A percentile compares a stretch with the other conserved stretches of the same genome.
Evolutionary conservation across 2,113 vertebrate species (phyloP).

Genomic region (Ifrita kowaldi): DNA sequence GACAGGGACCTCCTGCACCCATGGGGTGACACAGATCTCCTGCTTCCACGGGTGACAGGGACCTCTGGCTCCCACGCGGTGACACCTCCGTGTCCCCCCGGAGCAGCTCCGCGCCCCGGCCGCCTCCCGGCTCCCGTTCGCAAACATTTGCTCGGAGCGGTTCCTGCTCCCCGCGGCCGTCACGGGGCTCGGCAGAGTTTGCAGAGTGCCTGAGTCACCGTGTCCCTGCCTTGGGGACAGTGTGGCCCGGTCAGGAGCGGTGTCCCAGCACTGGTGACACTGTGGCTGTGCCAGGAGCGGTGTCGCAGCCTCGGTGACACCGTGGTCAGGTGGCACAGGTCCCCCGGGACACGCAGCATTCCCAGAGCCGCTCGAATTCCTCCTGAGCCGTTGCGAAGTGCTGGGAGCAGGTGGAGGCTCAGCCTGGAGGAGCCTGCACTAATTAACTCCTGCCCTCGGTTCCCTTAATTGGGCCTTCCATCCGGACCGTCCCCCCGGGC

Average conservation of each 20-base stretch:
- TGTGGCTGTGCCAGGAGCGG: background rate
- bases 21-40: background rate
- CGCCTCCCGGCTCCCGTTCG: background rate
- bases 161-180: constrained; percentile 39
- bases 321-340: background rate
- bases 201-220: background rate
- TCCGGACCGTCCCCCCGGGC: fast-evolving
- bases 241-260: background rate
- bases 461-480: background rate
- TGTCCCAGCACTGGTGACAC: background rate
- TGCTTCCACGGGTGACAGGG: background rate
- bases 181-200: background rate
- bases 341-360: background rate
- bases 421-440: background rate
- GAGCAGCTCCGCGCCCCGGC: background rate
- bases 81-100: background rate
- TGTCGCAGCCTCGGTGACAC: background rate
- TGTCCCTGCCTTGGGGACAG: background rate
- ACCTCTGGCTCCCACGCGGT: background rate
- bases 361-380: fast-evolving
- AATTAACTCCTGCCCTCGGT: background rate
- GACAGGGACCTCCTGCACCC: background rate
- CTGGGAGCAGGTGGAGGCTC: background rate
- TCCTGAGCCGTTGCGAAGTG: fast-evolving
- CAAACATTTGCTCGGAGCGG: constrained; percentile 26